Evolutionary conservation across 2,113 vertebrate genomes (phyloP), one percentile per base, ranked within the genome.

Genomic region (Ptilonorhynchus violaceus): DNA sequence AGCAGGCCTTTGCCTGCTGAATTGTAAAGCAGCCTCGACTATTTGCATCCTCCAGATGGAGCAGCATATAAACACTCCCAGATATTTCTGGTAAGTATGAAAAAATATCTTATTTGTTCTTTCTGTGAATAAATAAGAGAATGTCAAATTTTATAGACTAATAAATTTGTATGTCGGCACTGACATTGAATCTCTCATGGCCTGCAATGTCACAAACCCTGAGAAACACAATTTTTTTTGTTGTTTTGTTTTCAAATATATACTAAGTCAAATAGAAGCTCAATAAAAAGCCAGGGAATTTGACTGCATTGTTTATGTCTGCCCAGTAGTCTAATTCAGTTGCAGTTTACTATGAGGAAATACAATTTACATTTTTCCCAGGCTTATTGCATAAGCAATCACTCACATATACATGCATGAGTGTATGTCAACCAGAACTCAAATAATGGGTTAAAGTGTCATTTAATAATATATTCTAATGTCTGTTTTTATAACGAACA

Each of bases 1-100:
- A 99, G 99, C 98, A 98, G 98, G 98, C 98, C 98, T 99, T 99
- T 98, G 98, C 99, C 98, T 99, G 98, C 99, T 99, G 99, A 98
- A 99, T 99, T 99, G 98, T 99, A 99, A 99, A 99, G 98, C 98
- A 99, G 98, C 97, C 98, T 98, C 98, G 88, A 99, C 98, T 99
- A 98, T 99, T 99, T 98, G 98, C 98, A 99, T 99, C 99, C 99
- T 99, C 99, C 99, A 99, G 99, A 99, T 99, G 98, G 98, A 99
- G 98, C 98, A 97, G 98, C 98, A 93, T 98, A 98, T 98, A 98
- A 98, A 98, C 98, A 98, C 97, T 98, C 97, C 95, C 97, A 98
- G 98, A 98, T 98, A 98, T 98, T 98, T 98, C 97, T 97, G 97
- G 98, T 98, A 98, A 98, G 92, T 98, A 96, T 98, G 98, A 98